A percentile compares a stretch with the other conserved stretches of the same genome.
Conservation (phyloP, 2,113 vertebrate species). For the Neogobius melanostomus region DNA sequence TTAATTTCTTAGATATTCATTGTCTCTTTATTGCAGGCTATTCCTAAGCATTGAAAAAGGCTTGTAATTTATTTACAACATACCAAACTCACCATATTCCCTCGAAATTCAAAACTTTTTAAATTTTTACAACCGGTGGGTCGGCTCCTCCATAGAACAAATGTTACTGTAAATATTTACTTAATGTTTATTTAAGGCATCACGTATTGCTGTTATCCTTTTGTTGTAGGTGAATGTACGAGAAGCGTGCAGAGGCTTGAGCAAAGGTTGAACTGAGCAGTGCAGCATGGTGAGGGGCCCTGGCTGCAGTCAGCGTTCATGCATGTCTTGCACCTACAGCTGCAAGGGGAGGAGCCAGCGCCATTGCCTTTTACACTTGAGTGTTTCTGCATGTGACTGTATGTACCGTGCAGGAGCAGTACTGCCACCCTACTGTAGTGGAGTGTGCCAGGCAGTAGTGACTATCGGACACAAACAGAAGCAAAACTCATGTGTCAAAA, state of each 20-base stretch:
- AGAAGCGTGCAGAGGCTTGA: slow-evolving; percentile 14
- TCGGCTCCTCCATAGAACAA: neutral
- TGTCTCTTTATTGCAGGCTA: neutral
- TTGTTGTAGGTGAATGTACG: slow-evolving; percentile 18
- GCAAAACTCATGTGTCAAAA: no score
- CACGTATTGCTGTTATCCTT: neutral
- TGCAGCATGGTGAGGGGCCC: slow-evolving; percentile 8
- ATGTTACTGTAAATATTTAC: slow-evolving; percentile 29
- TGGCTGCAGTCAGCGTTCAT: slow-evolving; percentile 44
- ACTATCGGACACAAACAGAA: slow-evolving; percentile 7
- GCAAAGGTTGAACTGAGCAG: slow-evolving; percentile 31
- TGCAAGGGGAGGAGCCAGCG: slow-evolving; percentile 51
- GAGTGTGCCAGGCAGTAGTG: slow-evolving; percentile 33
- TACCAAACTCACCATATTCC: no score
- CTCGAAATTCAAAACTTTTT: no score
- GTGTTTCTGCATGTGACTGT: slow-evolving; percentile 60
- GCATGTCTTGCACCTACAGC: slow-evolving; percentile 56
- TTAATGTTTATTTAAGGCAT: neutral
- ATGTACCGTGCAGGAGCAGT: slow-evolving; percentile 54
- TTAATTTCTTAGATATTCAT: neutral
- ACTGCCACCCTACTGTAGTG: slow-evolving; percentile 69
- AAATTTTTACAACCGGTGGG: neutral
- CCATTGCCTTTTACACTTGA: slow-evolving; percentile 44
- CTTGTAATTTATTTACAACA: no score
- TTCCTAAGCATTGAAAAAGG: no score